Evolutionary conservation across 2,888 invertebrate species (phyloP).

Genomic region (Acleris laterana): DNA sequence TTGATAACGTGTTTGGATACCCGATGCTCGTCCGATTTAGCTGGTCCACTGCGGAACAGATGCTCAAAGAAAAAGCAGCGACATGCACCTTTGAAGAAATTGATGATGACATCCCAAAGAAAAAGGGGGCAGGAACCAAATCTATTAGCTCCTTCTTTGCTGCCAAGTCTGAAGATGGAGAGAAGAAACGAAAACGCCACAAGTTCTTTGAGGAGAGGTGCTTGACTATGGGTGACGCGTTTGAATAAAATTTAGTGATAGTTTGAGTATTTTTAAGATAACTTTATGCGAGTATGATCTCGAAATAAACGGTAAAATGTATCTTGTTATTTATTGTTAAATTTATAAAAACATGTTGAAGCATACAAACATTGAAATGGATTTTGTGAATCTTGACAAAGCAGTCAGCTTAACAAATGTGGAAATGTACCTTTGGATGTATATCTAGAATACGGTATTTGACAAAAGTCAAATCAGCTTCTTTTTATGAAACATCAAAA

Average conservation of each 20-base stretch:
- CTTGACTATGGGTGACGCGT: conserved; percentile 81
- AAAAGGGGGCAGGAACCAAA: conserved; percentile 68
- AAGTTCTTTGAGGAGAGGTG: conserved; percentile 88
- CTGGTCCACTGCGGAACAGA: conserved; percentile 96
- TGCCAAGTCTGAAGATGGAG: conserved; percentile 59
- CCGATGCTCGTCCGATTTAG: conserved; percentile 97
- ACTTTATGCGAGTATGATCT: neutral
- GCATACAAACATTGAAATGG: too few species aligned
- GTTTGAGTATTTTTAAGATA: neutral
- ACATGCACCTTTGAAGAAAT: conserved; percentile 89
- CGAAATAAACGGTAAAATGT: too few species aligned
- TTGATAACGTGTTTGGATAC: conserved; percentile 97
- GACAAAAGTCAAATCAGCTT: too few species aligned
- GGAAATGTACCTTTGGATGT: too few species aligned
- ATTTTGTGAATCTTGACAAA: too few species aligned
- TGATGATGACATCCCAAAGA: conserved; percentile 78
- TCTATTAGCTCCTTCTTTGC: conserved; percentile 86
- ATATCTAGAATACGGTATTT: too few species aligned
- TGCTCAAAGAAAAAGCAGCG: conserved; percentile 90
- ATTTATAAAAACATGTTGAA: too few species aligned
- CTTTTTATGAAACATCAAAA: too few species aligned
- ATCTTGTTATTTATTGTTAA: too few species aligned
- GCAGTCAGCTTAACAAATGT: too few species aligned
- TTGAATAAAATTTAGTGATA: conserved; percentile 58
- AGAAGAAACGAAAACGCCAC: conserved; percentile 81